Evolutionary conservation across 2,797 vertebrate genomes (phyloP).

Genomic region (Steatocranus sp.): DNA sequence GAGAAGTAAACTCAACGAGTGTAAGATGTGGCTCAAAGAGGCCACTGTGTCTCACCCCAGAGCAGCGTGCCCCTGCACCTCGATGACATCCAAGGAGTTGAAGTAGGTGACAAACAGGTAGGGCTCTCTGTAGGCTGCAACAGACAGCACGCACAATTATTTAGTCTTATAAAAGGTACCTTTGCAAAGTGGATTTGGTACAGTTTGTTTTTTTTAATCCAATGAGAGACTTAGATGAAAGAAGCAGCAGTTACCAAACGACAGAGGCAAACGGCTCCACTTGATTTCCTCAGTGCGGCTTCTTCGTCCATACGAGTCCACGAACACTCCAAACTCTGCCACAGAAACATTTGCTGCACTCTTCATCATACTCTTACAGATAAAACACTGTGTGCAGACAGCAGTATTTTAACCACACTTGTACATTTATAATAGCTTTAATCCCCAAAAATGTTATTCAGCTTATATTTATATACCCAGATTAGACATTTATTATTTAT

Average conservation of each 20-base stretch:
- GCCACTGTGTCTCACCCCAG: constrained; percentile 79
- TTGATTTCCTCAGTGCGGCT: constrained; percentile 95
- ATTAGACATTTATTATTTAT: background rate
- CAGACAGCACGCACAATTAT: background rate
- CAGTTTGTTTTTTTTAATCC: background rate
- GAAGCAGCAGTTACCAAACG: constrained; percentile 80
- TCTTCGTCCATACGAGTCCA: constrained; percentile 93
- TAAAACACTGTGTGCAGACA: background rate
- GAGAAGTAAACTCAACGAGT: background rate
- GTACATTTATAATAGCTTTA: background rate
- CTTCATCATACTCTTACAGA: background rate
- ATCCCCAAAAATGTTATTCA: background rate
- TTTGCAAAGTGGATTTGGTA: background rate
- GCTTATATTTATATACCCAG: background rate
- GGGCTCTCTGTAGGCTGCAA: constrained; percentile 92
- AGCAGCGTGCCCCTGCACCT: constrained; percentile 91
- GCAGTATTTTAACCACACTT: background rate
- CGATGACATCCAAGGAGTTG: constrained; percentile 96
- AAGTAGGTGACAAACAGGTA: constrained; percentile 98
- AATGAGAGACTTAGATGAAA: background rate
- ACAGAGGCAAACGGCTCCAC: constrained; percentile 96
- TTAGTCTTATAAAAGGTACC: background rate
- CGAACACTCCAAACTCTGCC: constrained; percentile 96
- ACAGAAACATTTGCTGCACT: background rate
- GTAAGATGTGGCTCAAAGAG: background rate